Evolutionary conservation across 2,888 invertebrate species (phyloP), one percentile per base, ranked within the genome.

Genomic region (Drepanosiphum platanoidis): DNA sequence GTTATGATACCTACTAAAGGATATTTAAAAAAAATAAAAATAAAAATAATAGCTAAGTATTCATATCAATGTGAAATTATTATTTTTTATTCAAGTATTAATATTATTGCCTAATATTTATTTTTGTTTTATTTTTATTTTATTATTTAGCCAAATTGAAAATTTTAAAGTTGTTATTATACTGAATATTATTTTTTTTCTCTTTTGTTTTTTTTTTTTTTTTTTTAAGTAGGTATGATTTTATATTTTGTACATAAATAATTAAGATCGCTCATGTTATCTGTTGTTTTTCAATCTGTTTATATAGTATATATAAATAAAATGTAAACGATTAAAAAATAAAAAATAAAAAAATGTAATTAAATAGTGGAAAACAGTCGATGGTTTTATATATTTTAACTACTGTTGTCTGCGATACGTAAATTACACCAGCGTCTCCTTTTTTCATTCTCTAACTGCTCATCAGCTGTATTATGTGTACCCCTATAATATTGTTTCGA

Each of bases 71-170:
- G 75, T 75, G 84, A 84, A 77, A 83, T 68, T 66, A 66, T 77
- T 77, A 77, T 68, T 84, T 74, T 83, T 77, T 77, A 75, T 75
- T 68, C 30, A n/a, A 77, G 52, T 84, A 84, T 84, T 84, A 61
- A 84, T 70, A 84, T 75, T 83, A 83, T 75, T 58, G 68, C 68
- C 52, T 68, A 77, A 77, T 77, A 68, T 84, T 75, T 83, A 72
- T 74, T 80, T 84, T 84, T 77, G 84, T 84, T 84, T 84, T 77
- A 84, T 84, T 84, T 68, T 77, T 52, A 84, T 84, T 84, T 77
- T 84, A 84, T 84, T 84, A 84, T 84, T 84, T 84, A 84, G 84
- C 84, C 84, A 84, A 84, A 84, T 84, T 84, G 84, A 84, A 84
- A 75, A 84, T 84, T 84, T 84, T 84, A 84, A 84, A 84, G 84